Evolutionary conservation across 2,888 invertebrate genomes (phyloP).

Genomic region (Ophion slaviceki): DNA sequence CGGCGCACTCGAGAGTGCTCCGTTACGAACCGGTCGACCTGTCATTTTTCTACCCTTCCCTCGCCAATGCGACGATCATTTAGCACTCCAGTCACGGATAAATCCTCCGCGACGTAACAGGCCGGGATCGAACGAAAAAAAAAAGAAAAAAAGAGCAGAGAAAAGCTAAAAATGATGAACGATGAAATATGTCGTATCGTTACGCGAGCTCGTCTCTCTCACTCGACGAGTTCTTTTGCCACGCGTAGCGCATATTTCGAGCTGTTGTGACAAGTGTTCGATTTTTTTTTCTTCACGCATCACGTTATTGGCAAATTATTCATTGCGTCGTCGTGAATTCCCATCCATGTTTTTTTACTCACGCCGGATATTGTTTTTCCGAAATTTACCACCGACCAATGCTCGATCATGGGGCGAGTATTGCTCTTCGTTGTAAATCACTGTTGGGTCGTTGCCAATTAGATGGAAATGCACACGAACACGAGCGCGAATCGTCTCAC

Average conservation of each 20-base stretch:
- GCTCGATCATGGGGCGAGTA: no score
- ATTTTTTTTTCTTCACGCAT: neutral
- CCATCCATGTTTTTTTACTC: slow-evolving; percentile 6
- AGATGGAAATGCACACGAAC: neutral
- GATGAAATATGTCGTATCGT: slow-evolving; percentile 39
- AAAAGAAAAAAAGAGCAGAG: slow-evolving; percentile 13
- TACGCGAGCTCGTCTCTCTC: slow-evolving; percentile 45
- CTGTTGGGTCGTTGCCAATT: slow-evolving; percentile 31
- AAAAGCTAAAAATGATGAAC: neutral
- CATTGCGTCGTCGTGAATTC: neutral
- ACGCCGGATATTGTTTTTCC: neutral
- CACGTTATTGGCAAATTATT: slow-evolving; percentile 8
- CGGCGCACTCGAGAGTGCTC: slow-evolving; percentile 30
- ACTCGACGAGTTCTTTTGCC: slow-evolving; percentile 19
- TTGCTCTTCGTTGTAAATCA: neutral
- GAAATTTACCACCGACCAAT: neutral
- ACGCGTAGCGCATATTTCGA: slow-evolving; percentile 19
- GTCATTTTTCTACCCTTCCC: slow-evolving; percentile 53
- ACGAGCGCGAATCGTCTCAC: slow-evolving; percentile 25
- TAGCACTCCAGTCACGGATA: slow-evolving; percentile 62
- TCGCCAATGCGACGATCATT: slow-evolving; percentile 39
- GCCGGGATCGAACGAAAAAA: slow-evolving; percentile 26
- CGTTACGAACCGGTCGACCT: slow-evolving; percentile 60
- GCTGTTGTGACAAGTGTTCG: slow-evolving; percentile 11
- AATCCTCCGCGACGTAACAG: slow-evolving; percentile 56